A percentile compares a stretch with the other conserved stretches of the same genome.
These are phyloP conservation scores for Chaetorhynchus papuensis DNA, from an alignment of 2,113 vertebrate species.

Conservation along the genomic window DNA sequence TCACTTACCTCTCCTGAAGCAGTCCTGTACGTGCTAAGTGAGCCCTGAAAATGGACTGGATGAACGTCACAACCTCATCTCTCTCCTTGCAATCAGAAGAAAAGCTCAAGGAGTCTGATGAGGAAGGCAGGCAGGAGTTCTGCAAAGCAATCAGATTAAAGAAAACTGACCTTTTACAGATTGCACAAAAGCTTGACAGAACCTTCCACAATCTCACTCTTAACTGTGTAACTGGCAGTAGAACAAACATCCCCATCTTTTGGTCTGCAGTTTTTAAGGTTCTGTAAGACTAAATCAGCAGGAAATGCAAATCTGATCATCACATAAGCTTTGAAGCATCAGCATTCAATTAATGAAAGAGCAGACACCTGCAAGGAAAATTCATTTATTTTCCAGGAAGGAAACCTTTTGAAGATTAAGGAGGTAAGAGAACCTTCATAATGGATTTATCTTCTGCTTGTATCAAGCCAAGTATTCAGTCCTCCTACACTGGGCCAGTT, in stretches of 20 bases:
- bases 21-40: constrained; percentile 72
- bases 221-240: neutral
- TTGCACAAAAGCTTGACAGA: neutral
- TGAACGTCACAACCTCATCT: constrained; percentile 63
- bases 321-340: neutral
- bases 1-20: constrained; percentile 70
- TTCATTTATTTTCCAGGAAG: neutral
- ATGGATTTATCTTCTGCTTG: neutral
- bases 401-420: neutral
- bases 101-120: neutral
- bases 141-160: constrained; percentile 46
- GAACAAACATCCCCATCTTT: neutral
- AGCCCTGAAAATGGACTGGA: constrained; percentile 85
- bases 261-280: neutral
- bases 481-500: neutral
- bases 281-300: neutral
- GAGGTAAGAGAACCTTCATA: neutral
- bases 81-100: neutral
- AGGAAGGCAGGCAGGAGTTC: neutral
- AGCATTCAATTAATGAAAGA: neutral
- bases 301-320: constrained; percentile 10
- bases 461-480: neutral
- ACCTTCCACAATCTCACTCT: neutral
- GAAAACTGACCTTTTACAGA: neutral
- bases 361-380: neutral